These are phyloP conservation scores for Bombus terrestris DNA, from an alignment of 1,140 invertebrate genomes.

Conservation along the genomic window DNA sequence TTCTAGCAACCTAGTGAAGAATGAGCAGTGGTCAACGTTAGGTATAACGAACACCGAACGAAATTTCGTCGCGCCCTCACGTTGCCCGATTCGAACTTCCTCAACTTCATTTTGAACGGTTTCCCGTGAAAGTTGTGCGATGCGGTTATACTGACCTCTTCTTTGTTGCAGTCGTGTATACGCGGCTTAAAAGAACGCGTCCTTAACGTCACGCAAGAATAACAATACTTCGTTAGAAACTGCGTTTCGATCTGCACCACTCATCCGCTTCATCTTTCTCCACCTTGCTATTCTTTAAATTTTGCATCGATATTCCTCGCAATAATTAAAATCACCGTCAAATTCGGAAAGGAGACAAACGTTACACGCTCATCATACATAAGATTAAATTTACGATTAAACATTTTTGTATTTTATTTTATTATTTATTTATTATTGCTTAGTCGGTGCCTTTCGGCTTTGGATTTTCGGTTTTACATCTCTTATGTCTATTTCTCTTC, in stretches of 20 bases:
- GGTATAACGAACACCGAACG: not conserved
- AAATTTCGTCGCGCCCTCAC: not conserved
- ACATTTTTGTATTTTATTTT: no score
- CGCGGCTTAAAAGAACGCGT: not conserved
- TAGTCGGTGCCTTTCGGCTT: no score
- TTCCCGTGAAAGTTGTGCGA: not conserved
- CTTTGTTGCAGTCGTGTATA: not conserved
- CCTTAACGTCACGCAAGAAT: not conserved
- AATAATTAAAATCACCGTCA: not conserved
- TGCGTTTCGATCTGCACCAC: not conserved
- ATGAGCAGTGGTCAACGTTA: not conserved
- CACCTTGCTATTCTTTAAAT: no score
- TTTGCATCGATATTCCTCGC: not conserved
- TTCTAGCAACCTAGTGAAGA: not conserved
- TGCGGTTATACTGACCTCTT: not conserved
- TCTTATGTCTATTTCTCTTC: no score
- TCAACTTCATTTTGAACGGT: not conserved
- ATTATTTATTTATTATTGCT: no score
- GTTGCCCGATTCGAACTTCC: not conserved
- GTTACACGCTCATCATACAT: no score
- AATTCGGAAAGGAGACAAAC: not conserved
- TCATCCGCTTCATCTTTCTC: not conserved
- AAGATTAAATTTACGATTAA: no score
- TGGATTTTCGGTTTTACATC: no score
- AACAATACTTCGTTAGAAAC: not conserved